Conservation (phyloP, 2,113 vertebrate genomes). For the Lepus americanus region DNA sequence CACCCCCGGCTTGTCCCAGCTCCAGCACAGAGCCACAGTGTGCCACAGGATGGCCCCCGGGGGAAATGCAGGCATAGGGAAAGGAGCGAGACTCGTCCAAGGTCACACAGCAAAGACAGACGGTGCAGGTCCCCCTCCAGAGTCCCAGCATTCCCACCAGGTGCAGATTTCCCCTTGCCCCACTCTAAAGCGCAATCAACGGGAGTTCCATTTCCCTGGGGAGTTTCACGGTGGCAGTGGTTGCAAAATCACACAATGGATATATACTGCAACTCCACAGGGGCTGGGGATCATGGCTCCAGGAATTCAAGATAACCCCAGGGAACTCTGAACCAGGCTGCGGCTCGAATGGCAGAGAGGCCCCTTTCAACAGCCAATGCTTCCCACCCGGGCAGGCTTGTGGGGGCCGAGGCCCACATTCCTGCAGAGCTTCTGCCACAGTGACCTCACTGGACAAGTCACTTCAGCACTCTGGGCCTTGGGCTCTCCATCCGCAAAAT, state of each 20-base stretch:
- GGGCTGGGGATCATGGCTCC: constrained; percentile 21
- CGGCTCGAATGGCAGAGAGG: background rate
- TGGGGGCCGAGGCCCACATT: background rate
- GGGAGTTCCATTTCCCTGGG: constrained; percentile 14
- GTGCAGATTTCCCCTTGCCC: background rate
- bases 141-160: background rate
- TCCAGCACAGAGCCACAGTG: background rate
- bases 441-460: background rate
- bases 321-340: constrained; percentile 45
- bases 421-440: background rate
- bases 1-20: background rate
- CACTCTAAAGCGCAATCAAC: constrained; percentile 3
- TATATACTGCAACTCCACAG: constrained; percentile 58
- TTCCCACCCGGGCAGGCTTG: background rate
- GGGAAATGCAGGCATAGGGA: background rate
- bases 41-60: background rate
- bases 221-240: background rate
- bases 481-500: background rate
- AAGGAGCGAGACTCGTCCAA: background rate
- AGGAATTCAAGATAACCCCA: constrained; percentile 46
- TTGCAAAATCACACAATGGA: constrained; percentile 70
- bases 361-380: background rate
- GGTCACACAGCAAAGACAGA: background rate
- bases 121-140: background rate
- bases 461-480: background rate